phyloP scores from a whole-genome alignment of 2,797 vertebrate genomes.

The Etheostoma perlongum region DNA sequence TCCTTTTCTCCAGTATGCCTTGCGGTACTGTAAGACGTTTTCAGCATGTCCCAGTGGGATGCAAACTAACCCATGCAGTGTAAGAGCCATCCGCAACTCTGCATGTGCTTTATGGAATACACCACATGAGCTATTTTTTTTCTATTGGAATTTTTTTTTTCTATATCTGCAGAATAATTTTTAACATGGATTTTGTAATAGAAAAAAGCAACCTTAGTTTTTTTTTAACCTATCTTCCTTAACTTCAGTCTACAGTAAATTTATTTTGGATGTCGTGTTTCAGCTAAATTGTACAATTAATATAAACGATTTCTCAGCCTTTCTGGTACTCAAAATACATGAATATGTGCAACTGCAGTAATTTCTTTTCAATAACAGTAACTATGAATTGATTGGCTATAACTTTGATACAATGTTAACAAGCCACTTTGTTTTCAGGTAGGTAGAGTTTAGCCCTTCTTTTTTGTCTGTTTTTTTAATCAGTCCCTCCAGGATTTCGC shows the following conservation, averaged over 20 bases:
- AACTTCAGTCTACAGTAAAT: no score
- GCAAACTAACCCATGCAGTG: constrained; percentile 34
- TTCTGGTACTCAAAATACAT: not conserved
- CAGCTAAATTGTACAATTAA: no score
- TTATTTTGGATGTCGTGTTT: no score
- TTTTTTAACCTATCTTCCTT: no score
- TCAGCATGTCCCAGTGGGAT: constrained; percentile 37
- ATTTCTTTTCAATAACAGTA: not conserved
- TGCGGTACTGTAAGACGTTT: constrained; percentile 23
- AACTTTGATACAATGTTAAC: not conserved
- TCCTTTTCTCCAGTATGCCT: constrained; percentile 17
- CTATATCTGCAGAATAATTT: no score
- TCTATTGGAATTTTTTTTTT: no score
- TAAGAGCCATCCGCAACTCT: constrained; percentile 10
- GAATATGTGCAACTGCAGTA: not conserved
- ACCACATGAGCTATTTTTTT: no score
- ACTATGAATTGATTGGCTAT: no score
- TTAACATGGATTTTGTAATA: no score
- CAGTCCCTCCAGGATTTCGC: no score
- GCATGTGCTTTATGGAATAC: constrained; percentile 9
- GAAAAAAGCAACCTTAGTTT: no score
- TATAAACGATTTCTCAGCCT: not conserved
- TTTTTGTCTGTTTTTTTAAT: not conserved
- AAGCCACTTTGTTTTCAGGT: not conserved
- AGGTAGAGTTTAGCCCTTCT: not conserved